Evolutionary conservation across 2,888 invertebrate species (phyloP).

Genomic region (Pegoplata infirma): DNA sequence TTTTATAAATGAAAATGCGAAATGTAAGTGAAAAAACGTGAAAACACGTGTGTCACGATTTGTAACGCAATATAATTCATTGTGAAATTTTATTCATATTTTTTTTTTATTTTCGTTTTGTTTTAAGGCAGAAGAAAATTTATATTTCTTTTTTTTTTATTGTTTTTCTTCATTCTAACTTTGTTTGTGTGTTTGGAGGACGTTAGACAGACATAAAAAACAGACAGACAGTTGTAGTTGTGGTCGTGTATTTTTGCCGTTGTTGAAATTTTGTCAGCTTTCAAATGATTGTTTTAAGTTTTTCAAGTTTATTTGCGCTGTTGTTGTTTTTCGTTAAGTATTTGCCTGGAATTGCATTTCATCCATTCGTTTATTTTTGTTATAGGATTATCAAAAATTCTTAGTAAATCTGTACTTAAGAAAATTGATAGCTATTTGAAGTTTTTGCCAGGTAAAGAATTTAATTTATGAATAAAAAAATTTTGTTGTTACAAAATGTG

Average conservation of each 20-base stretch:
- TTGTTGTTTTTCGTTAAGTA: not conserved
- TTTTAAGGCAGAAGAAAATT: slow-evolving; percentile 3
- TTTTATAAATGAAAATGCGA: slow-evolving; percentile 38
- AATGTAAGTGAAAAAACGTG: not conserved
- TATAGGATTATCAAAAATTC: slow-evolving; percentile 53
- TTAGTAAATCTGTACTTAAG: slow-evolving; percentile 50
- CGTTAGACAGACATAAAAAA: not conserved
- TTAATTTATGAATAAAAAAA: not conserved
- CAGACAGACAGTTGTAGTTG: not conserved
- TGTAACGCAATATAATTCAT: slow-evolving; percentile 52
- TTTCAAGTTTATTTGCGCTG: not conserved
- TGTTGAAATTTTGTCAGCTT: not conserved
- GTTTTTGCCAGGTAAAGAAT: slow-evolving; percentile 34
- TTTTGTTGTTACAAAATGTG: not conserved
- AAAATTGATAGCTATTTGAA: slow-evolving; percentile 52
- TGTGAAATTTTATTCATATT: slow-evolving; percentile 23
- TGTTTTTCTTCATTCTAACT: not conserved
- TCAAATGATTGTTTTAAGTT: not conserved
- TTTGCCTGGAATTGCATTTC: slow-evolving; percentile 5
- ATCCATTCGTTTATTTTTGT: slow-evolving; percentile 4
- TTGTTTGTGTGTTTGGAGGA: not conserved
- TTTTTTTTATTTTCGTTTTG: not conserved
- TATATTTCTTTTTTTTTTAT: slow-evolving; percentile 66
- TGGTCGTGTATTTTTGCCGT: too few species aligned
- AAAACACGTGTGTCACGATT: slow-evolving; percentile 32